Conservation (phyloP, 2,113 vertebrate genomes). For the Corydoras maculifer region DNA sequence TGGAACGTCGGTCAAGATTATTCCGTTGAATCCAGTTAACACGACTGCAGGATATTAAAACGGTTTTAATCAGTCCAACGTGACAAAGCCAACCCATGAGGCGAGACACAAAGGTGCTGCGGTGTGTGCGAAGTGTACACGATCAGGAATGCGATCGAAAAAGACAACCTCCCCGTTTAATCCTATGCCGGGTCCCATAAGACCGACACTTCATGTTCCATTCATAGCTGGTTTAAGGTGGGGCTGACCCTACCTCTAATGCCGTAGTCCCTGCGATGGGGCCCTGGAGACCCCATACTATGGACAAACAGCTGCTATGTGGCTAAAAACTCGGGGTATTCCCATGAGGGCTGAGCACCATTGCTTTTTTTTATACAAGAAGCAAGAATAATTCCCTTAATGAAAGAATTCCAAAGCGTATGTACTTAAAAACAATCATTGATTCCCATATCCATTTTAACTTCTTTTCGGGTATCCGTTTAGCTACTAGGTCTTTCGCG, state of each 20-base stretch:
- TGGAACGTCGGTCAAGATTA: background rate
- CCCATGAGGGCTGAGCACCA: conserved; percentile 45
- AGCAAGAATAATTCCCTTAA: conserved; percentile 55
- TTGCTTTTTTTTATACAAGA: conserved; percentile 39
- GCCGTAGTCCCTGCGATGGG: conserved; percentile 59
- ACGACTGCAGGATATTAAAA: background rate
- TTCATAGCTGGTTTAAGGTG: conserved; percentile 58
- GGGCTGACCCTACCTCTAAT: conserved; percentile 62
- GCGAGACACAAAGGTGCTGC: background rate
- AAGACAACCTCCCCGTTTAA: conserved; percentile 50
- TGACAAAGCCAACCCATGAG: background rate
- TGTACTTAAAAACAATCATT: conserved; percentile 50
- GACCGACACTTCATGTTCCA: conserved; percentile 54
- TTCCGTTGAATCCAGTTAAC: background rate
- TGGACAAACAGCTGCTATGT: conserved; percentile 46
- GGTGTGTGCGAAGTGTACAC: conserved; percentile 29
- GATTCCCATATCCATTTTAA: conserved; percentile 50
- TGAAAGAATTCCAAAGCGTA: conserved; percentile 52
- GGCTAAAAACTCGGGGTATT: conserved; percentile 39
- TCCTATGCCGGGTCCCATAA: conserved; percentile 46
- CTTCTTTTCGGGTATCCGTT: conserved; percentile 47
- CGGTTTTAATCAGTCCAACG: conserved; percentile 20
- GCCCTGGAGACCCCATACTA: conserved; percentile 67
- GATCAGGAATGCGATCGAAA: conserved; percentile 22
- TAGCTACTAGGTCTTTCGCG: conserved; percentile 30